A percentile compares a stretch with the other conserved stretches of the same genome.
Evolutionary conservation across 2,797 vertebrate genomes (phyloP).

Genomic region (Neopelma chrysocephalum): DNA sequence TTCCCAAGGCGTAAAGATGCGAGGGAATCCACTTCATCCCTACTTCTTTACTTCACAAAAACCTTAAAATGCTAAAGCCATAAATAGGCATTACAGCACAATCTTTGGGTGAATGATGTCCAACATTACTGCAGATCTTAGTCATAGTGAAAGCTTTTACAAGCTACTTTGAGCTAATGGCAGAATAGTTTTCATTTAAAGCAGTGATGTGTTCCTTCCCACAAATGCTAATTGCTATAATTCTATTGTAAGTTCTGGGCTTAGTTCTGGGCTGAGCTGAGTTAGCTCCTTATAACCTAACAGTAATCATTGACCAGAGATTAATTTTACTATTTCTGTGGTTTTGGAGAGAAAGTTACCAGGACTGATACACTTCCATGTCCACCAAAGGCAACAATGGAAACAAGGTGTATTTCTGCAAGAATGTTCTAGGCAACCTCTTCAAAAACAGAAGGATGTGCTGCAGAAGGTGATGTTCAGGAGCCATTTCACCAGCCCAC

Average conservation of each 20-base stretch:
- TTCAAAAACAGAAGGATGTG: background rate
- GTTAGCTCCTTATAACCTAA: background rate
- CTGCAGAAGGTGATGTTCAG: background rate
- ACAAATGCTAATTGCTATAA: background rate
- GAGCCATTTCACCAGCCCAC: background rate
- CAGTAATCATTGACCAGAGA: background rate
- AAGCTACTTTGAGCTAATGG: constrained; percentile 1
- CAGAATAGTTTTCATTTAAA: constrained; percentile 9
- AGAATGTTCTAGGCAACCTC: background rate
- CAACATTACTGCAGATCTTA: background rate
- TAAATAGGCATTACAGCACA: background rate
- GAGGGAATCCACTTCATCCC: background rate
- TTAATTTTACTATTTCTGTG: background rate
- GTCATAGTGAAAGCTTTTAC: background rate
- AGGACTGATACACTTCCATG: background rate
- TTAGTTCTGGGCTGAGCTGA: background rate
- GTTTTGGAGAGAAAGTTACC: background rate
- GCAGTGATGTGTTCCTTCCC: background rate
- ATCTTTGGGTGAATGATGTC: background rate
- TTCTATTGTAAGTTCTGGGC: background rate
- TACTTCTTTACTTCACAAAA: background rate
- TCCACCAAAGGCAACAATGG: background rate
- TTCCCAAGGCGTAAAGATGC: background rate
- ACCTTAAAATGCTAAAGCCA: background rate
- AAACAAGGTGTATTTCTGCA: background rate